Evolutionary conservation across 2,888 invertebrate species (phyloP).

Genomic region (Apodemia mormo): DNA sequence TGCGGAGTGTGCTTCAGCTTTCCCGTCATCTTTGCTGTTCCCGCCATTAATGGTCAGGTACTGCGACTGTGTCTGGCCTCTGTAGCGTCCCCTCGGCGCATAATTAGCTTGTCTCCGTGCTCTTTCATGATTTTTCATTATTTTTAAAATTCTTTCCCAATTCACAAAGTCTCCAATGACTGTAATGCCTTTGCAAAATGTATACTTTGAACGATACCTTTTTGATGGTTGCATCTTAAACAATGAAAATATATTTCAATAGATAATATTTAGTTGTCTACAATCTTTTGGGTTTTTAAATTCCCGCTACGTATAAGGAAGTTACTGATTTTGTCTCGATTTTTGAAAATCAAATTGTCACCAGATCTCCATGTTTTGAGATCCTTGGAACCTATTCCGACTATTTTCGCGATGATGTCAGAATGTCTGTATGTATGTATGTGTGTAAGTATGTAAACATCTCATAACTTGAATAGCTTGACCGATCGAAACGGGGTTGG

Average conservation of each 20-base stretch:
- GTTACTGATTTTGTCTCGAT: too few species aligned
- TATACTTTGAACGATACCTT: background rate
- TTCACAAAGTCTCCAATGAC: conserved; percentile 26
- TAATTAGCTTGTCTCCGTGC: conserved; percentile 51
- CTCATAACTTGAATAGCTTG: too few species aligned
- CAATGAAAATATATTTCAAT: background rate
- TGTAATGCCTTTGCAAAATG: conserved; percentile 45
- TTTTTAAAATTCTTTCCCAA: conserved; percentile 24
- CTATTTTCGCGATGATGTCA: too few species aligned
- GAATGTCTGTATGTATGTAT: too few species aligned
- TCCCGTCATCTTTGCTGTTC: conserved; percentile 85
- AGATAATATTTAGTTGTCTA: too few species aligned
- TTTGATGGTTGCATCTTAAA: background rate
- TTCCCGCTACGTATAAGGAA: too few species aligned
- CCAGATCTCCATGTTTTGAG: too few species aligned
- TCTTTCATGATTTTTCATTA: conserved; percentile 38
- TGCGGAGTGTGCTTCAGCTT: conserved; percentile 91
- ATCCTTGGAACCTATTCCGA: too few species aligned
- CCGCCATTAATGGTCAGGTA: conserved; percentile 83
- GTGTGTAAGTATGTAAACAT: too few species aligned
- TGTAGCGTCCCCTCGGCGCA: conserved; percentile 70
- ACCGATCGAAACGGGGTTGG: too few species aligned
- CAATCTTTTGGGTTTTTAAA: too few species aligned
- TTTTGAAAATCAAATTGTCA: too few species aligned
- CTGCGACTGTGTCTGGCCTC: conserved; percentile 93